Conservation (phyloP, 2,113 vertebrate genomes). For the Mustela nigripes region DNA sequence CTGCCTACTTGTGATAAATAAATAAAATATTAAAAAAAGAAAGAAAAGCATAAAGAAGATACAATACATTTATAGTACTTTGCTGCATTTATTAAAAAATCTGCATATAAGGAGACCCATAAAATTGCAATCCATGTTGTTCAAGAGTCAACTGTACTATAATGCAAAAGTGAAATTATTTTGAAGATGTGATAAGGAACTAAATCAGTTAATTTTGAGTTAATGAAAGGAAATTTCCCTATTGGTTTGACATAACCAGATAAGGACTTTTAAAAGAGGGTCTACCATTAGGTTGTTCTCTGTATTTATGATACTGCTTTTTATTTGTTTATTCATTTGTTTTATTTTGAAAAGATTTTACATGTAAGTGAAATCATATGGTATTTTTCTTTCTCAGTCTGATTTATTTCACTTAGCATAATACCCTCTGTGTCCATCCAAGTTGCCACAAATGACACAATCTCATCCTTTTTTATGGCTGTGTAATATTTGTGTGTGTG, state of each 20-base stretch:
- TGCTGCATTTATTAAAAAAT: not conserved
- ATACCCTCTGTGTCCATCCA: not conserved
- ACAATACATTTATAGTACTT: not conserved
- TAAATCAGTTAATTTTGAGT: not conserved
- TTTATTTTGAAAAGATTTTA: not conserved
- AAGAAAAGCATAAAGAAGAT: not conserved
- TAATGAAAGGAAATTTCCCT: not conserved
- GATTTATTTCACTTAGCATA: not conserved
- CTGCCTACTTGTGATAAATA: too few species aligned
- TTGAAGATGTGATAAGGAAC: not conserved
- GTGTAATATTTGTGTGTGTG: not conserved
- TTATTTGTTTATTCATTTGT: not conserved
- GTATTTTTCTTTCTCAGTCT: not conserved
- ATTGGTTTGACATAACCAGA: not conserved
- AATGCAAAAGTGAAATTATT: not conserved
- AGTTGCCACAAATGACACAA: not conserved
- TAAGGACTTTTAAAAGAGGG: not conserved
- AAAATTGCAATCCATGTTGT: not conserved
- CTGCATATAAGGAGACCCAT: not conserved
- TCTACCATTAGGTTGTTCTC: not conserved
- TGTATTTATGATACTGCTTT: not conserved
- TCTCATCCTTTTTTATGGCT: not conserved
- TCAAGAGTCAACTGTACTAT: not conserved
- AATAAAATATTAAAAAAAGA: too few species aligned
- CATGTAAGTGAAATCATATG: not conserved